phyloP scores from a whole-genome alignment of 2,888 invertebrate species.

The Ichneumoninae sp. region DNA sequence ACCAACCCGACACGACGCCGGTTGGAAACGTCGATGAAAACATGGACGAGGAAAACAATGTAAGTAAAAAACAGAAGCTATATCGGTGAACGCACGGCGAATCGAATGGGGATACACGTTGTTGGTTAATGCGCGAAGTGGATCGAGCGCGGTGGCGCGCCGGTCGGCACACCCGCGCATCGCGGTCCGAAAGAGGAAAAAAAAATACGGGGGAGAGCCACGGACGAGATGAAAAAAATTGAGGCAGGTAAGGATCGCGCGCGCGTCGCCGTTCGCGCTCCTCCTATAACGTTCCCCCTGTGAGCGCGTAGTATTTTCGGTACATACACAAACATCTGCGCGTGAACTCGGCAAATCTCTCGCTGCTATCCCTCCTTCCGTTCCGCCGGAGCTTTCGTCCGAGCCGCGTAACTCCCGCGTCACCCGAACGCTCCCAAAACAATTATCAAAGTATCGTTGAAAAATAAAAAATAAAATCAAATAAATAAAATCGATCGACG shows the following conservation, averaged over 20 bases:
- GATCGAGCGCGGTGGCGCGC: constrained; percentile 1
- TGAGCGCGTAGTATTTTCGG: constrained; percentile 13
- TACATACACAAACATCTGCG: constrained; percentile 60
- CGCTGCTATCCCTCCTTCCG: neutral
- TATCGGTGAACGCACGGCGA: neutral
- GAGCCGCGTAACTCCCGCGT: neutral
- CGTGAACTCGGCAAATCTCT: constrained; percentile 36
- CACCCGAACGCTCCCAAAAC: neutral
- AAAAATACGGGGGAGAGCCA: constrained; percentile 19
- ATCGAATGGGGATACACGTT: neutral
- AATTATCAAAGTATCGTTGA: neutral
- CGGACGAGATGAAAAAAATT: constrained; percentile 61
- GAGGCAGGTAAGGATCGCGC: constrained; percentile 61
- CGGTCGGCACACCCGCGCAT: neutral
- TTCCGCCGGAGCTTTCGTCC: neutral
- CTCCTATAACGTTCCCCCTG: neutral
- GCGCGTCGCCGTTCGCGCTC: neutral
- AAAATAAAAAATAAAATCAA: too few relatives aligned
- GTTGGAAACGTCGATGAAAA: neutral
- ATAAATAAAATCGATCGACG: neutral
- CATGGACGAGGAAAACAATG: neutral
- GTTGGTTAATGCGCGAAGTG: constrained; percentile 23
- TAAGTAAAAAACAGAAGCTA: neutral
- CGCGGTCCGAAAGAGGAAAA: constrained; percentile 26
- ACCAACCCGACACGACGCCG: neutral